These are phyloP conservation scores for Python bivittatus DNA, from an alignment of 2,113 vertebrate genomes.

Conservation along the genomic window DNA sequence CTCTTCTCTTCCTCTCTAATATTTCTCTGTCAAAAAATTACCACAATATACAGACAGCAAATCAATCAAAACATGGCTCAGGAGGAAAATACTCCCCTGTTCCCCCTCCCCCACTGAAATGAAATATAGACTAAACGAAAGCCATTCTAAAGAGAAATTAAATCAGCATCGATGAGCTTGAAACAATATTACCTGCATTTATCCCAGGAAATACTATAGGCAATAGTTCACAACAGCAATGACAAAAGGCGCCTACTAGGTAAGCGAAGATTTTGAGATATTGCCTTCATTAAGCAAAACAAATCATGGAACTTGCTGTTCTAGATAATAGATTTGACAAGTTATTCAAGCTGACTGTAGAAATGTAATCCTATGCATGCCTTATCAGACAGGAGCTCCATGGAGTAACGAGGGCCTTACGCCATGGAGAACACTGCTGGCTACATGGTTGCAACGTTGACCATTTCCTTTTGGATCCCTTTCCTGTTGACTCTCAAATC, in stretches of 20 bases:
- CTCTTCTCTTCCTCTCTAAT: constrained; percentile 15
- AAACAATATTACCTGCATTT: constrained; percentile 37
- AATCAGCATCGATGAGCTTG: constrained; percentile 15
- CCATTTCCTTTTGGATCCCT: not conserved
- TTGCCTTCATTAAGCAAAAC: constrained; percentile 27
- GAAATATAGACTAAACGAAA: constrained; percentile 21
- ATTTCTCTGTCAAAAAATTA: constrained; percentile 34
- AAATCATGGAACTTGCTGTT: not conserved
- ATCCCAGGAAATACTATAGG: constrained; percentile 19
- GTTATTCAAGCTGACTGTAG: not conserved
- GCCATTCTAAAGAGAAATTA: constrained; percentile 40
- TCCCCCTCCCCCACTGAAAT: not conserved
- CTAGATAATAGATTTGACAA: constrained; percentile 28
- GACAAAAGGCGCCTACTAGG: not conserved
- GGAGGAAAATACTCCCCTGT: constrained; percentile 3
- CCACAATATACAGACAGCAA: constrained; percentile 28
- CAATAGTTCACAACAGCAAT: not conserved
- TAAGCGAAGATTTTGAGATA: constrained; percentile 1
- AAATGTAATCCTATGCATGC: not conserved
- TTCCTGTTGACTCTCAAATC: not conserved
- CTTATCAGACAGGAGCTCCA: not conserved
- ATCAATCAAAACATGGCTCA: constrained; percentile 39
- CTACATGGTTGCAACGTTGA: not conserved
- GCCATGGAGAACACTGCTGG: not conserved
- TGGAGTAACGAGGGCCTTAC: not conserved